Evolutionary conservation across 2,113 vertebrate genomes (phyloP), one percentile per base, ranked within the genome.

Genomic region (Brachyhypopomus gauderio): DNA sequence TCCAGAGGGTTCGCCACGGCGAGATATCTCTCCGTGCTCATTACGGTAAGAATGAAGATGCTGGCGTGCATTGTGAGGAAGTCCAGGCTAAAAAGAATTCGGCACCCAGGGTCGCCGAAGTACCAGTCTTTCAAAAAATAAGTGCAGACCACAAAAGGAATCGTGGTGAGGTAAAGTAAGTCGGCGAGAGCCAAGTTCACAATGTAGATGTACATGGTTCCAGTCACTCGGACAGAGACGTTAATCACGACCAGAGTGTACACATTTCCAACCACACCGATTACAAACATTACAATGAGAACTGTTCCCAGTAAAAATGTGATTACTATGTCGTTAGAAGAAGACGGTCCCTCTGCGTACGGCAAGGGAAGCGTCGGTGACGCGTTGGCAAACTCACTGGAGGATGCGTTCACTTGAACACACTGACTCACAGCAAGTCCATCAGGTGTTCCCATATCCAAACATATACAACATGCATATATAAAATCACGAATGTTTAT

Each of bases 11-110:
- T 88, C 58, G 85, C 77, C 20, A 88, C 89, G 0, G 89, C 88
- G 52, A 89, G 63, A 19, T 90, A 90, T 58, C 89, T 63, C 81
- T 90, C 89, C 0, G 85, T 88, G 60, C 89, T 89, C 89, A 89
- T 87, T 22, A 86, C 59, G 11, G 89, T 90, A 56, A 90, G 63
- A 19, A 89, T 90, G 41, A 90, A 90, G 74, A 88, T 89, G 77
- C 89, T 89, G 77, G 88, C 84, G 2, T 89, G 87, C 88, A 88
- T 89, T 48, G 88, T 89, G 25, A 89, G 79, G 22, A 90, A 85
- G 63, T 89, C 89, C 19, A 89, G 75, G 71, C 88, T 90, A 72
- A 90, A 88, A 9, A 90, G 45, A 55, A 90, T 78, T 30, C 88
- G 84, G 38, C 88, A 90, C 4, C 89, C 89, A 7, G 86, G 71